These are phyloP conservation scores for Tachina lurida DNA, from an alignment of 2,888 invertebrate species.

Conservation along the genomic window DNA sequence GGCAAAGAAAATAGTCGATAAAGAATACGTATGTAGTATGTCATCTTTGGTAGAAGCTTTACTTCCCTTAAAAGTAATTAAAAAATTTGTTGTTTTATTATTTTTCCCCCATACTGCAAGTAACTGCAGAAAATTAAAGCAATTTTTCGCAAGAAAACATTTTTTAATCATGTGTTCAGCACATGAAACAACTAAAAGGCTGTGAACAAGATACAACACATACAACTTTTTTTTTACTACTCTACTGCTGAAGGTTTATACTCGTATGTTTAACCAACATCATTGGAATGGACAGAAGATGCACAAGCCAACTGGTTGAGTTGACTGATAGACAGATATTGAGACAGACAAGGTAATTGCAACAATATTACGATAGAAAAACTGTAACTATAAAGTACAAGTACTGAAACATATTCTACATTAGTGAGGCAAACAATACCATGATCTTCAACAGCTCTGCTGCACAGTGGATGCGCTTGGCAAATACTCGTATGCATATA, in stretches of 20 bases:
- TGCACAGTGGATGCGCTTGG: not conserved
- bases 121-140: constrained; percentile 38
- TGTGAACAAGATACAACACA: constrained; percentile 36
- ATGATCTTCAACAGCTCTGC: not conserved
- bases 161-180: constrained; percentile 53
- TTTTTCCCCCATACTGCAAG: not conserved
- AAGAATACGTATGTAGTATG: too few species aligned
- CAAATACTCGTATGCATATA: too few species aligned
- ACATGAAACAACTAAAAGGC: constrained; percentile 43
- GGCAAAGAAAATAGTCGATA: too few species aligned
- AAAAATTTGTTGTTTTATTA: constrained; percentile 29
- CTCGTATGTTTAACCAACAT: constrained; percentile 43
- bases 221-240: constrained; percentile 6
- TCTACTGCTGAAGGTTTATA: constrained; percentile 15
- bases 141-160: constrained; percentile 20
- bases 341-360: constrained; percentile 47
- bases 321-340: constrained; percentile 11
- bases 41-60: not conserved
- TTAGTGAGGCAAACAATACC: not conserved
- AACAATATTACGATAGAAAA: constrained; percentile 15
- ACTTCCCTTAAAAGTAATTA: constrained; percentile 53
- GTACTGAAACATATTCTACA: constrained; percentile 15
- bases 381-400: constrained; percentile 34
- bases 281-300: constrained; percentile 24
- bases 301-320: not conserved